These are phyloP conservation scores for Arctia plantaginis DNA, from an alignment of 2,888 invertebrate genomes.

Conservation along the genomic window DNA sequence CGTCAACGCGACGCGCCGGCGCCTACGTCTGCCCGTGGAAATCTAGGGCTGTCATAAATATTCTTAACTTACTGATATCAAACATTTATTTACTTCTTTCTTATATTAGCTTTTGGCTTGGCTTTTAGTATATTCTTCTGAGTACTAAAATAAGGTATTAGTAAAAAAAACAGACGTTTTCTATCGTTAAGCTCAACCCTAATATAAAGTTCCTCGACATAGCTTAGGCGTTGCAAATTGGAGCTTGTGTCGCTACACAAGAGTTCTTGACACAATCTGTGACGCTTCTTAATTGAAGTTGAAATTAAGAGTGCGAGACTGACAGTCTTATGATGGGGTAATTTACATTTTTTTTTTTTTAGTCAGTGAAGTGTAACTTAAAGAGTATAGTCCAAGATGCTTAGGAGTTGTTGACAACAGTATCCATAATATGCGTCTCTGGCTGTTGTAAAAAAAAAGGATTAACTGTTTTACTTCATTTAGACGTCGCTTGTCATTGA, in stretches of 20 bases:
- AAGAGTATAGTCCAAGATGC: background rate
- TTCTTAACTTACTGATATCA: constrained; percentile 2
- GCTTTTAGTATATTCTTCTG: background rate
- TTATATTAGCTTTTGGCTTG: background rate
- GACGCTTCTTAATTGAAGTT: constrained; percentile 69
- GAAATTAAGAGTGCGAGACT: constrained; percentile 30
- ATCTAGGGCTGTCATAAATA: constrained; percentile 36
- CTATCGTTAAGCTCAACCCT: constrained; percentile 49
- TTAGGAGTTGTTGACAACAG: background rate
- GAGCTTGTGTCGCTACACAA: constrained; percentile 57
- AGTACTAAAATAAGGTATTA: background rate
- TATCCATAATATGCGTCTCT: background rate
- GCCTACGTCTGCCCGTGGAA: constrained; percentile 34
- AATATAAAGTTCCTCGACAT: constrained; percentile 40
- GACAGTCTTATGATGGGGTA: background rate
- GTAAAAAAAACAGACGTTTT: too few species aligned
- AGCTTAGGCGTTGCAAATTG: constrained; percentile 70
- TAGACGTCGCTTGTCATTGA: too few species aligned
- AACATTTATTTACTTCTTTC: background rate
- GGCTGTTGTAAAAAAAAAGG: background rate
- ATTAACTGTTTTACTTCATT: background rate
- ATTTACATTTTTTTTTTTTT: background rate
- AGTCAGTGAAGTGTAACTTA: background rate
- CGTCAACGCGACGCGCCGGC: constrained; percentile 68
- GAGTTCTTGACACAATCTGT: constrained; percentile 69